Percentiles rank a stretch among this genome's conserved stretches.
Conservation (phyloP, 2,888 invertebrate species). For the Stegana nigrithorax region DNA sequence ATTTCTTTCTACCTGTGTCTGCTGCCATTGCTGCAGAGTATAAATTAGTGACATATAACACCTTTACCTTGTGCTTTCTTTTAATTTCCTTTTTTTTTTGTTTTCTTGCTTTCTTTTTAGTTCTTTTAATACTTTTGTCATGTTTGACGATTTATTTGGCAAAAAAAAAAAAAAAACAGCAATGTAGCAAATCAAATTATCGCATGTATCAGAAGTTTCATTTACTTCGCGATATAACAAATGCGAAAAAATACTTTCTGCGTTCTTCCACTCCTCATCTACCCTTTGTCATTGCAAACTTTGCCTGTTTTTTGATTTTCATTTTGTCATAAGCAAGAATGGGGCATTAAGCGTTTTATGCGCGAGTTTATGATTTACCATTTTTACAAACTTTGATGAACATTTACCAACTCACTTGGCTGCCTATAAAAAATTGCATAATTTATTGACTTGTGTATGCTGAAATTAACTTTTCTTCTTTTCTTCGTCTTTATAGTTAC, state of each 20-base stretch:
- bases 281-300: no score
- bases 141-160: conserved; percentile 9
- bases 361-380: neutral
- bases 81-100: neutral
- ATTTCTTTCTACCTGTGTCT: no score
- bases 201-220: conserved; percentile 53
- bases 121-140: conserved; percentile 28
- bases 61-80: neutral
- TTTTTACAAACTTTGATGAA: conserved; percentile 18
- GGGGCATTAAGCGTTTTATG: no score
- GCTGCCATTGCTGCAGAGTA: no score
- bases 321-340: no score
- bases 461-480: neutral
- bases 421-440: conserved; percentile 1
- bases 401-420: no score
- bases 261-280: no score
- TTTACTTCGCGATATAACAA: no score
- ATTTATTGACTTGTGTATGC: neutral
- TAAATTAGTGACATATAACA: no score
- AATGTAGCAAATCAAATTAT: conserved; percentile 58
- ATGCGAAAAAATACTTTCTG: no score
- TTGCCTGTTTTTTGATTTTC: no score
- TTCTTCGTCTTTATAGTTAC: neutral
- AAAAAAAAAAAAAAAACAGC: conserved; percentile 35
- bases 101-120: conserved; percentile 25